phyloP scores from a whole-genome alignment of 2,797 vertebrate species.

The Hoplostethus mediterraneus region DNA sequence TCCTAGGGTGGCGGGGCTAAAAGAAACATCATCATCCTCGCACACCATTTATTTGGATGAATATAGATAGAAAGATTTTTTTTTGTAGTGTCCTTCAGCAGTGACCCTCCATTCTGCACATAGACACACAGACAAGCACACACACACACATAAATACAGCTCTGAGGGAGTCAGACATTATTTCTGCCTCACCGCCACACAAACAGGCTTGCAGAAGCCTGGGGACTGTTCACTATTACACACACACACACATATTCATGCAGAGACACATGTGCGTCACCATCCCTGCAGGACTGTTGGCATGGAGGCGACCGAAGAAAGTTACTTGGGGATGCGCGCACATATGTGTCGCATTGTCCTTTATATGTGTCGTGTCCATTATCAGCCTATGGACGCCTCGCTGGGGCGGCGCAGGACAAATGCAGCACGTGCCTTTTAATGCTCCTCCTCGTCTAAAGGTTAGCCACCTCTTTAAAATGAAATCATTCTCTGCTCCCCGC shows the following conservation, averaged over 20 bases:
- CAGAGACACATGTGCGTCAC: slow-evolving; percentile 50
- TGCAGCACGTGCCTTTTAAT: not conserved
- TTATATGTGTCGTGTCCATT: slow-evolving; percentile 47
- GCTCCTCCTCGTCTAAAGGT: slow-evolving; percentile 44
- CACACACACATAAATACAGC: slow-evolving; percentile 57
- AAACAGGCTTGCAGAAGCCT: slow-evolving; percentile 76
- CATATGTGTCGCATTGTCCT: slow-evolving; percentile 69
- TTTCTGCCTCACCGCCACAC: slow-evolving; percentile 79
- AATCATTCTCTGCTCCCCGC: slow-evolving; percentile 35
- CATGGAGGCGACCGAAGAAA: slow-evolving; percentile 47
- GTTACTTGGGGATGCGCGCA: slow-evolving; percentile 64
- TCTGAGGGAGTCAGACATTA: slow-evolving; percentile 76
- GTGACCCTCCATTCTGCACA: slow-evolving; percentile 55
- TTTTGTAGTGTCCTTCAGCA: slow-evolving; percentile 64
- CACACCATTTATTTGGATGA: slow-evolving; percentile 54
- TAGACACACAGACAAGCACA: slow-evolving; percentile 31
- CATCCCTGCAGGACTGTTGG: slow-evolving; percentile 50
- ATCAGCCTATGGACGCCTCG: slow-evolving; percentile 39
- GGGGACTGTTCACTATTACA: slow-evolving; percentile 64
- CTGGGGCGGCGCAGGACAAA: slow-evolving; percentile 3
- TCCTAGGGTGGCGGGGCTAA: too few species aligned
- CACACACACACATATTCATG: slow-evolving; percentile 7
- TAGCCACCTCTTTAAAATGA: slow-evolving; percentile 45
- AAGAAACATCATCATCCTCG: not conserved
- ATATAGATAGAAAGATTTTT: slow-evolving; percentile 64